phyloP scores from a whole-genome alignment of 2,888 invertebrate genomes.

The Papilio demoleus region DNA sequence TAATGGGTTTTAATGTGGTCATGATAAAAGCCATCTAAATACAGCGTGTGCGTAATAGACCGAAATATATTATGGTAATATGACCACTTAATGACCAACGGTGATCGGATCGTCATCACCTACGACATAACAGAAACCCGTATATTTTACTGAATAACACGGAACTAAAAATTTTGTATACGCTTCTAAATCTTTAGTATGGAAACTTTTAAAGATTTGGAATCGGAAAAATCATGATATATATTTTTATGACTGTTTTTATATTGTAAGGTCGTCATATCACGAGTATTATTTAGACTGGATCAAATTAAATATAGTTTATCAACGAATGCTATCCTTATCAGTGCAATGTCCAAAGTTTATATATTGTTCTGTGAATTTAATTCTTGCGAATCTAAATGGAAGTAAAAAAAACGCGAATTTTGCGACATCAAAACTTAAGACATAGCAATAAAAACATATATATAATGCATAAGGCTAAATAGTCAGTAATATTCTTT shows the following conservation, averaged over 20 bases:
- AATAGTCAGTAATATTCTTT: too few species aligned
- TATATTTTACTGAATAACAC: neutral
- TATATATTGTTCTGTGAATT: too few species aligned
- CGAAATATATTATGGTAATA: neutral
- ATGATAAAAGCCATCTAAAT: neutral
- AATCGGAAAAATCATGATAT: too few species aligned
- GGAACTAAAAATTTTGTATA: conserved; percentile 2
- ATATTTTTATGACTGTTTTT: too few species aligned
- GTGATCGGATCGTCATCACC: neutral
- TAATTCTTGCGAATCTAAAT: conserved; percentile 4
- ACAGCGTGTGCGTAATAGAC: neutral
- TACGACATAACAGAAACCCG: neutral
- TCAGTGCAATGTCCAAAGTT: neutral
- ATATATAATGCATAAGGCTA: neutral
- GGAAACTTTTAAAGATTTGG: neutral
- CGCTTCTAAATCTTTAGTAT: neutral
- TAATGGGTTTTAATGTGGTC: neutral
- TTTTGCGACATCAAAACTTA: too few species aligned
- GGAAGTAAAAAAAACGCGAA: too few species aligned
- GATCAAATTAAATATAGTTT: neutral
- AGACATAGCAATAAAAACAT: too few species aligned
- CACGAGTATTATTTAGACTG: neutral
- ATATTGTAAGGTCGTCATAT: neutral
- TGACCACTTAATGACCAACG: neutral
- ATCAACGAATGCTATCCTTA: neutral